A percentile compares a stretch with the other conserved stretches of the same genome.
Evolutionary conservation across 2,888 invertebrate genomes (phyloP).

Genomic region (Lepeophtheirus nordmannii): DNA sequence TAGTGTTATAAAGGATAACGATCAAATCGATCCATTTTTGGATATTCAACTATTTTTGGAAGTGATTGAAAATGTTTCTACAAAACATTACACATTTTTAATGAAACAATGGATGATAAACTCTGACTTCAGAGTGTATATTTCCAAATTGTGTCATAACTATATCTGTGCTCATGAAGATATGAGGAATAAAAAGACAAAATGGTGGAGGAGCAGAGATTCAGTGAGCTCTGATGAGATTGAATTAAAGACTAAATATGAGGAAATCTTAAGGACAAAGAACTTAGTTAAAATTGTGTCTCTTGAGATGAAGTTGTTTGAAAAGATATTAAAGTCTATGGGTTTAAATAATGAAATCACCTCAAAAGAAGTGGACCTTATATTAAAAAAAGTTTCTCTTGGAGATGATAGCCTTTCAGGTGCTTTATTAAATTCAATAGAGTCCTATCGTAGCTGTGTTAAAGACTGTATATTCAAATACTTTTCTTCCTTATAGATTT

Average conservation of each 20-base stretch:
- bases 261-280: neutral
- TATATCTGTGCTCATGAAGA: neutral
- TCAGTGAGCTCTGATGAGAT: neutral
- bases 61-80: neutral
- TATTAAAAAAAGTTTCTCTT: slow-evolving; percentile 56
- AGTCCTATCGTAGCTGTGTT: too few relatives aligned
- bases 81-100: neutral
- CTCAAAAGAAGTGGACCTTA: slow-evolving; percentile 70
- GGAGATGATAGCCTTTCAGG: too few relatives aligned
- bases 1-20: neutral
- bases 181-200: neutral
- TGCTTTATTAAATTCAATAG: too few relatives aligned
- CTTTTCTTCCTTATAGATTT: too few relatives aligned
- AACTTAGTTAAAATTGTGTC: neutral
- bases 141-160: neutral
- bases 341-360: slow-evolving; percentile 85
- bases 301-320: neutral
- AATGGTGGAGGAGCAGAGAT: neutral
- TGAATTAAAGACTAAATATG: neutral
- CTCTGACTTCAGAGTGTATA: neutral
- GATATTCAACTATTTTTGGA: neutral
- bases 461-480: too few relatives aligned
- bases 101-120: neutral
- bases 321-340: neutral
- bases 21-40: neutral